These are phyloP conservation scores for Xanthorhoe spadicearia DNA, from an alignment of 2,888 invertebrate species.

Conservation along the genomic window DNA sequence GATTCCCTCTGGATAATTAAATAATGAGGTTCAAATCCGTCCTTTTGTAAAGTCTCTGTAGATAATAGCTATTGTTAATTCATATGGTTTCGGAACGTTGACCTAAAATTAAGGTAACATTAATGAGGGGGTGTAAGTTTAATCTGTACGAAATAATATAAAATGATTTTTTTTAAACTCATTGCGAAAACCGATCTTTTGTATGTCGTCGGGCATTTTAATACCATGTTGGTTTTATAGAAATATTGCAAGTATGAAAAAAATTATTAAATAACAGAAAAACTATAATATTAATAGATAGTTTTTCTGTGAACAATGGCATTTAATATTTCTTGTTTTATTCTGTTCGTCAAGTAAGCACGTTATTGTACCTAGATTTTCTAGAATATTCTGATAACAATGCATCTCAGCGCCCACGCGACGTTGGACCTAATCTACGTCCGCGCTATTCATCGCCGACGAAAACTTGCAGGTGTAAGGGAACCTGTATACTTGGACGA, in stretches of 20 bases:
- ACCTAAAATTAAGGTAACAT: not conserved
- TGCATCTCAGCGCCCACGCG: slow-evolving; percentile 30
- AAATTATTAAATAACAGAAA: too few species aligned
- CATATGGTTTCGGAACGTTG: slow-evolving; percentile 3
- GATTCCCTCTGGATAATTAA: slow-evolving; percentile 73
- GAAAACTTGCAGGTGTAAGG: slow-evolving; percentile 66
- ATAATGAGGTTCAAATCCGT: slow-evolving; percentile 73
- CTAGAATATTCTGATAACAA: slow-evolving; percentile 36
- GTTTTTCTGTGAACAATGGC: not conserved
- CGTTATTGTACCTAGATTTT: slow-evolving; percentile 17
- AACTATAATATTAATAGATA: not conserved
- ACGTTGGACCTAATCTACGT: slow-evolving; percentile 56
- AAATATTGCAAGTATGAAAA: too few species aligned
- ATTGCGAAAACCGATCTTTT: too few species aligned
- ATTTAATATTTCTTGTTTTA: not conserved
- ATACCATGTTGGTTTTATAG: too few species aligned
- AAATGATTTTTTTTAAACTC: too few species aligned
- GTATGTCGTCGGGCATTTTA: too few species aligned
- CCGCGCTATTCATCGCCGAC: slow-evolving; percentile 54
- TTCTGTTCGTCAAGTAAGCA: slow-evolving; percentile 2
- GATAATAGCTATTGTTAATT: slow-evolving; percentile 19
- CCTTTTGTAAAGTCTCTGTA: slow-evolving; percentile 46
- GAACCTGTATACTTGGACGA: slow-evolving; percentile 5
- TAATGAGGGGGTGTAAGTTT: not conserved
- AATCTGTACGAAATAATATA: too few species aligned